phyloP scores from a whole-genome alignment of 1,140 invertebrate genomes.

The Elymnias hypermnestra region DNA sequence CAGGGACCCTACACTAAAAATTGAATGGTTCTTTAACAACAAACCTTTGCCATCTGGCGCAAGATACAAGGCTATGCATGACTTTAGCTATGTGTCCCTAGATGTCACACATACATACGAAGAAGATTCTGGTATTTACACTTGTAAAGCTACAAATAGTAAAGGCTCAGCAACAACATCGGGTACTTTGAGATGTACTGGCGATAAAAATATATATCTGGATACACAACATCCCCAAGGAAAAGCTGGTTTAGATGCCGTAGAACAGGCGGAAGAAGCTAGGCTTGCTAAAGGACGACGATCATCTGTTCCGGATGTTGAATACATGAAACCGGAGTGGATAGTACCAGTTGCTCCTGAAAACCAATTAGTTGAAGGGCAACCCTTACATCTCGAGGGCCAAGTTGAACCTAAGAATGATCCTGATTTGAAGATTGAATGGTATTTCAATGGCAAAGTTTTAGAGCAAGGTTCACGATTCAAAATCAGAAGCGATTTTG shows the following conservation, averaged over 20 bases:
- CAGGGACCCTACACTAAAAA: constrained; percentile 94
- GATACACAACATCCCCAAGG: constrained; percentile 95
- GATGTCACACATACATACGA: constrained; percentile 89
- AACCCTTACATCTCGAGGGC: constrained; percentile 96
- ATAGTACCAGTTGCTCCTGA: constrained; percentile 87
- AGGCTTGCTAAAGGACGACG: constrained; percentile 82
- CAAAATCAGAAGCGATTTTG: constrained; percentile 93
- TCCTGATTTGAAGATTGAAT: constrained; percentile 93
- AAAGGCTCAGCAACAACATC: constrained; percentile 93
- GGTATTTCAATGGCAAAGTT: constrained; percentile 94
- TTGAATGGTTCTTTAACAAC: constrained; percentile 94
- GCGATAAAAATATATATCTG: constrained; percentile 86
- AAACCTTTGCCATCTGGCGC: constrained; percentile 87
- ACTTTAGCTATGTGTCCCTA: constrained; percentile 92
- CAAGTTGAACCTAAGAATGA: constrained; percentile 97
- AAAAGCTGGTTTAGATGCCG: constrained; percentile 88
- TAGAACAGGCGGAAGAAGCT: constrained; percentile 89
- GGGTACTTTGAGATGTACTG: constrained; percentile 88
- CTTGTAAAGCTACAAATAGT: constrained; percentile 93
- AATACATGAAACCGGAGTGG: constrained; percentile 93
- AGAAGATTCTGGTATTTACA: constrained; percentile 94
- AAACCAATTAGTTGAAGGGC: constrained; percentile 88
- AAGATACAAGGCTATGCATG: constrained; percentile 89
- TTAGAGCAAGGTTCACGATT: constrained; percentile 90
- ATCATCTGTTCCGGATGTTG: constrained; percentile 80